Conservation (phyloP, 2,113 vertebrate genomes). For the Raphicerus campestris region DNA sequence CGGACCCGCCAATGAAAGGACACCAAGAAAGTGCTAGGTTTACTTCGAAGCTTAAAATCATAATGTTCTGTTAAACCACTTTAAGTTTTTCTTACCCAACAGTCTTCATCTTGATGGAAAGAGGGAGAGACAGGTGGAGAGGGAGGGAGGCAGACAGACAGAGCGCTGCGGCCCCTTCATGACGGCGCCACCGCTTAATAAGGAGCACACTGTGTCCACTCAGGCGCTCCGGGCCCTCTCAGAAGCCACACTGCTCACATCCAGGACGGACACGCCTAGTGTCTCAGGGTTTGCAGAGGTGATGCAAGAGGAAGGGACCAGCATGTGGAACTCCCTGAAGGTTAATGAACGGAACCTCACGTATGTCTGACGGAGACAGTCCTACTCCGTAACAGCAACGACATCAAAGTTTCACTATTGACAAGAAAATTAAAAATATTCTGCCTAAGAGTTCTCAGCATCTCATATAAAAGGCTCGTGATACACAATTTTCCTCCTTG, state of each 20-base stretch:
- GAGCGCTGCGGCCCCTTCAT: not conserved
- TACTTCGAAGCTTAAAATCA: slow-evolving; percentile 55
- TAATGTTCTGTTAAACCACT: slow-evolving; percentile 32
- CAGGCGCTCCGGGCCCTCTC: not conserved
- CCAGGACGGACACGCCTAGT: slow-evolving; percentile 40
- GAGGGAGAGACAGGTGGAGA: not conserved
- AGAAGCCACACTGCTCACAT: not conserved
- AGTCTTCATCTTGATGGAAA: slow-evolving; percentile 46
- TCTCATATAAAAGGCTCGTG: slow-evolving; percentile 60
- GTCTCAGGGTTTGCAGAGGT: slow-evolving; percentile 31
- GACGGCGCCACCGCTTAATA: not conserved
- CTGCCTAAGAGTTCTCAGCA: not conserved
- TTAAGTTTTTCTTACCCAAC: slow-evolving; percentile 48
- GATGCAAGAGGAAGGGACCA: not conserved
- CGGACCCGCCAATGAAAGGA: slow-evolving; percentile 64
- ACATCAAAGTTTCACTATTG: slow-evolving; percentile 16
- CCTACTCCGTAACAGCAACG: slow-evolving; percentile 20
- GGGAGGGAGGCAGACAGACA: not conserved
- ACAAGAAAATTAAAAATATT: slow-evolving; percentile 51
- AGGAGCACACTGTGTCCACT: not conserved
- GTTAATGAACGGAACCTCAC: slow-evolving; percentile 55
- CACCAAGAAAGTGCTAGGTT: slow-evolving; percentile 33
- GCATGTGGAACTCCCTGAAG: slow-evolving; percentile 44
- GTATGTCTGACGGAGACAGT: slow-evolving; percentile 43
- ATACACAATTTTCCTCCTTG: slow-evolving; percentile 53